phyloP scores from a whole-genome alignment of 2,888 invertebrate species.

The Thymelicus lineola region DNA sequence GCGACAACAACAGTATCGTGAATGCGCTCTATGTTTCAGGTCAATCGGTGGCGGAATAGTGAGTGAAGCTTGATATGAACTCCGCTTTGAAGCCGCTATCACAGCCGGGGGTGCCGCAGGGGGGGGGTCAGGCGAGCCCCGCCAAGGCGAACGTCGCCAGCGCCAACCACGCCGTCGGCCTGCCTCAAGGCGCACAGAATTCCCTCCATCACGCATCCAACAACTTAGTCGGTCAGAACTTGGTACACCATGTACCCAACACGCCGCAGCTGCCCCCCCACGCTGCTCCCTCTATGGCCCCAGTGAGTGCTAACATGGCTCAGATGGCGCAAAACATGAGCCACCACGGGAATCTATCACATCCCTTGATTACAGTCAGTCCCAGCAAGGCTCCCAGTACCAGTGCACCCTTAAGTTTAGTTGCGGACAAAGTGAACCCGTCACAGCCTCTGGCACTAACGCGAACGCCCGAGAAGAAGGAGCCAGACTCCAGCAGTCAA shows the following conservation, averaged over 20 bases:
- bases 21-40: slow-evolving; percentile 75
- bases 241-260: slow-evolving; percentile 66
- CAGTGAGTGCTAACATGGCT: slow-evolving; percentile 81
- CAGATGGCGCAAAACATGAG: slow-evolving; percentile 83
- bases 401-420: slow-evolving; percentile 75
- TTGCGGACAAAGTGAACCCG: slow-evolving; percentile 68
- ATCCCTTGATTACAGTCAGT: slow-evolving; percentile 63
- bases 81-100: slow-evolving; percentile 86
- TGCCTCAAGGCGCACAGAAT: slow-evolving; percentile 75
- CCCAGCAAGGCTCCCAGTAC: slow-evolving; percentile 68
- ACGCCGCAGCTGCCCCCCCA: slow-evolving; percentile 64
- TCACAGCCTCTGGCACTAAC: slow-evolving; percentile 76
- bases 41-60: slow-evolving; percentile 54
- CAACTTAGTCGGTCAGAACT: slow-evolving; percentile 73
- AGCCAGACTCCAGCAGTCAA: slow-evolving; percentile 70
- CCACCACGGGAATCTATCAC: slow-evolving; percentile 80
- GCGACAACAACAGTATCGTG: slow-evolving; percentile 63
- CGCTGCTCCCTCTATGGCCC: slow-evolving; percentile 79
- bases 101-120: slow-evolving; percentile 77
- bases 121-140: slow-evolving; percentile 75
- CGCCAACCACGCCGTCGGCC: slow-evolving; percentile 72
- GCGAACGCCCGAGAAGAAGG: slow-evolving; percentile 77
- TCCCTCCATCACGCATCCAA: slow-evolving; percentile 66
- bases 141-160: slow-evolving; percentile 77
- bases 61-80: slow-evolving; percentile 81